phyloP scores from a whole-genome alignment of 2,113 vertebrate species.

The Hippocampus mohnikei region DNA sequence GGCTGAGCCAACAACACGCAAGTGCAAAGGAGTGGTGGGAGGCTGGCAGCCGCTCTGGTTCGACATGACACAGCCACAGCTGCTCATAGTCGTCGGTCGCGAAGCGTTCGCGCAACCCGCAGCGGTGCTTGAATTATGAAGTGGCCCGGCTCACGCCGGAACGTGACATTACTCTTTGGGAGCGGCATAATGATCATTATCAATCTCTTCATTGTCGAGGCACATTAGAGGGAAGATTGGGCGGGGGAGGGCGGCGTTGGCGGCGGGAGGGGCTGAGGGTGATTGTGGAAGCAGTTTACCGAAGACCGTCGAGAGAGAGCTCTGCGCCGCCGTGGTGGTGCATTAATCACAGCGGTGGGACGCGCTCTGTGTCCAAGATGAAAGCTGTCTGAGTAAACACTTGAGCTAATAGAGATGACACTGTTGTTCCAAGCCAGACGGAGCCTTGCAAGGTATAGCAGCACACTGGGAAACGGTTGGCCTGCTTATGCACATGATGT shows the following conservation, averaged over 20 bases:
- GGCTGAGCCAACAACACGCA: slow-evolving; percentile 10
- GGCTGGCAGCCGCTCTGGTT: slow-evolving; percentile 17
- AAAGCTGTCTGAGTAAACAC: slow-evolving; percentile 57
- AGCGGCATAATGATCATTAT: slow-evolving; percentile 77
- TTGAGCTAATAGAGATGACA: slow-evolving; percentile 42
- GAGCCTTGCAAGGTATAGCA: slow-evolving; percentile 20
- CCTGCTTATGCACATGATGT: not conserved
- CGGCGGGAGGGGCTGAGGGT: slow-evolving; percentile 30
- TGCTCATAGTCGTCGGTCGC: not conserved
- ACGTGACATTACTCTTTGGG: slow-evolving; percentile 76
- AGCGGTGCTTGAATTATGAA: slow-evolving; percentile 75
- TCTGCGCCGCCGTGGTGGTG: slow-evolving; percentile 50
- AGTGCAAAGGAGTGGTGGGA: slow-evolving; percentile 18
- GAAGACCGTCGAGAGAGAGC: slow-evolving; percentile 57
- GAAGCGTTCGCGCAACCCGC: slow-evolving; percentile 39
- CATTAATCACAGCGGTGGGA: slow-evolving; percentile 60
- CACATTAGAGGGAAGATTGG: slow-evolving; percentile 77
- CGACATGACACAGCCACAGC: slow-evolving; percentile 22
- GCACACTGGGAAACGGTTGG: slow-evolving; percentile 14
- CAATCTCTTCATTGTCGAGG: slow-evolving; percentile 76
- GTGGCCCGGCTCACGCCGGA: slow-evolving; percentile 70
- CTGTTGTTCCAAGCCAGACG: slow-evolving; percentile 30
- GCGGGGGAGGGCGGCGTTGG: slow-evolving; percentile 55
- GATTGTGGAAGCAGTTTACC: not conserved
- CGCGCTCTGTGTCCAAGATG: slow-evolving; percentile 51